These are phyloP conservation scores for Decapterus maruadsi DNA, from an alignment of 2,797 vertebrate genomes.

Conservation along the genomic window DNA sequence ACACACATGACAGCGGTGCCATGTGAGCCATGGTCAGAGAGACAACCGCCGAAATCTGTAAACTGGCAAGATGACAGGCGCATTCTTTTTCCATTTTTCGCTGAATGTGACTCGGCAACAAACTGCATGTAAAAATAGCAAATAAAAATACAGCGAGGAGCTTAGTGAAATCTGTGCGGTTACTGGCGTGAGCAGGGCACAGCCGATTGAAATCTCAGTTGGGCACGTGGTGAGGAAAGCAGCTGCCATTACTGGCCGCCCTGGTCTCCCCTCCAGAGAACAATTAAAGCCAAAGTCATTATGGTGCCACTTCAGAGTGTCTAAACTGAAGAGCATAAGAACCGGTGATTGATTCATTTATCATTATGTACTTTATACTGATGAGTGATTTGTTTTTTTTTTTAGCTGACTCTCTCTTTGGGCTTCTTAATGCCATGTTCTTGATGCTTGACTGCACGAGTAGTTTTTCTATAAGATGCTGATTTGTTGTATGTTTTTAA, in stretches of 20 bases:
- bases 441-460: conserved; percentile 34
- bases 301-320: conserved; percentile 53
- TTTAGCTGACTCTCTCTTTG: conserved; percentile 33
- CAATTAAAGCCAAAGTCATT: conserved; percentile 53
- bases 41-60: conserved; percentile 2
- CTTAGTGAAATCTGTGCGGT: conserved; percentile 24
- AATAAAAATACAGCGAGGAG: conserved; percentile 25
- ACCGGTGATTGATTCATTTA: conserved; percentile 51
- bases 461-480: conserved; percentile 25
- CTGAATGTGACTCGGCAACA: conserved; percentile 9
- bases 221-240: conserved; percentile 42
- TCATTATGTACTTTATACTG: conserved; percentile 48
- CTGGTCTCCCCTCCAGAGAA: conserved; percentile 42
- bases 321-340: conserved; percentile 36
- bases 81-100: conserved; percentile 5
- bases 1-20: not conserved
- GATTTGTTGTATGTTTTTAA: conserved; percentile 45
- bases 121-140: conserved; percentile 5
- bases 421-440: conserved; percentile 34
- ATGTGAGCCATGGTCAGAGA: not conserved
- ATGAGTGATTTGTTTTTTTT: conserved; percentile 25
- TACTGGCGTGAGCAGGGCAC: conserved; percentile 26
- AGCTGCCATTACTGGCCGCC: conserved; percentile 44
- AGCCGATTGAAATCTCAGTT: conserved; percentile 58
- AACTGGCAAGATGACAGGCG: not conserved